Evolutionary conservation across 2,113 vertebrate genomes (phyloP), one percentile per base, ranked within the genome.

Genomic region (Martes martes): DNA sequence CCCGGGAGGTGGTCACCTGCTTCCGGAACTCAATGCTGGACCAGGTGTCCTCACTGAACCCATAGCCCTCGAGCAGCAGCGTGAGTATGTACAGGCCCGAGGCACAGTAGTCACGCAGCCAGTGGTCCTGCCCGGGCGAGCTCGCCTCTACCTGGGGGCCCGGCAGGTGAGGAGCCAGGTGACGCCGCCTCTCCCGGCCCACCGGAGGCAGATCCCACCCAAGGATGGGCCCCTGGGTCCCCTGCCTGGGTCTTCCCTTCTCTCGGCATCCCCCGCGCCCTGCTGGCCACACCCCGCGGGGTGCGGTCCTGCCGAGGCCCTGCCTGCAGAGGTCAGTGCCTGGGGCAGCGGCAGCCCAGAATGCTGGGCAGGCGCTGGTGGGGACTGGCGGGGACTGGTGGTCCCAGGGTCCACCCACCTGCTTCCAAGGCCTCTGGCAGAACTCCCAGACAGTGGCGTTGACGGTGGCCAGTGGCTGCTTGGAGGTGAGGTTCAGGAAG

Each of bases 21-120:
- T 33, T 98, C 98, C 98, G 95, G 1, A 99, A 99, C 87, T 97
- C 98, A 93, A 99, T 98, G 61, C 33, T 97, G 3, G 94, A 57
- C 98, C 99, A 99, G 0, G 98, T 99, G 0, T 55, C 71, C 6
- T 97, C 24, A 11, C 98, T 96, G 88, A 99, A 99, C 0, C 98
- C 98, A 55, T 99, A 99, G 83, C 99, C 99, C 7, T 97, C 97
- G 8, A 99, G 73, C 92, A 99, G 97, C 21, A 99, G 99, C 0
- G 97, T 96, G 74, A 99, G 98, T 39, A 98, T 47, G 47, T 99
- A 99, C 33, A 99, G 97, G 11, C 98, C 98, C 0, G 98, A 97
- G 2, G 99, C 81, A 0, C 99, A 99, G 96, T 99, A 98, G 0
- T 99, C 98, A 24, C 95, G 98, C 45, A 99, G 97, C 96, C 96